These are phyloP conservation scores for Mesorhabditis spiculigera DNA, from an alignment of 2,888 invertebrate genomes.

Conservation along the genomic window DNA sequence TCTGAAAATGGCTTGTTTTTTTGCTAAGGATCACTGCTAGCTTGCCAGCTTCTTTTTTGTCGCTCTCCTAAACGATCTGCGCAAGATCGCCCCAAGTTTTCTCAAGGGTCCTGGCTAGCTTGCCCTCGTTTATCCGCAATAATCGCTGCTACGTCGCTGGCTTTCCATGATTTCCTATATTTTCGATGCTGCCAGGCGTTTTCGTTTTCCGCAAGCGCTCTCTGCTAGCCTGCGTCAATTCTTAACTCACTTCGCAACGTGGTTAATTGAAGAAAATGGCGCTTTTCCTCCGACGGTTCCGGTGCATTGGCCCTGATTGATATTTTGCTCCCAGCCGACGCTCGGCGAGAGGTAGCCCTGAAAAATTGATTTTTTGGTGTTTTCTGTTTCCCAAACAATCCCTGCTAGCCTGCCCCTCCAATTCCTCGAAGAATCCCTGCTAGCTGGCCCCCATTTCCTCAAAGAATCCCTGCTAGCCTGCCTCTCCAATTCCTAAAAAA, in stretches of 20 bases:
- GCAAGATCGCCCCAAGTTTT: no score
- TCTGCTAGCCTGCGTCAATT: background rate
- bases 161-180: no score
- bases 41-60: background rate
- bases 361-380: background rate
- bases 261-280: slow-evolving; percentile 57
- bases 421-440: no score
- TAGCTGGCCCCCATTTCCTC: no score
- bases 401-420: no score
- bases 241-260: slow-evolving; percentile 57
- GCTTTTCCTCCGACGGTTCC: slow-evolving; percentile 52
- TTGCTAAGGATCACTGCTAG: background rate
- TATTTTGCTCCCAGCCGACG: slow-evolving; percentile 59
- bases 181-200: background rate
- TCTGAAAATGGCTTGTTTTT: background rate
- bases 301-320: slow-evolving; percentile 49
- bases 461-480: no score
- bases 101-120: no score
- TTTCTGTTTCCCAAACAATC: background rate
- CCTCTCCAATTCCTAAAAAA: no score
- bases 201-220: background rate
- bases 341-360: slow-evolving; percentile 45
- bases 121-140: no score
- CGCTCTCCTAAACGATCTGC: no score
- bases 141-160: no score